Base-by-base conservation (phyloP, 2,113 vertebrate genomes). In the Oplegnathus fasciatus region DNA sequence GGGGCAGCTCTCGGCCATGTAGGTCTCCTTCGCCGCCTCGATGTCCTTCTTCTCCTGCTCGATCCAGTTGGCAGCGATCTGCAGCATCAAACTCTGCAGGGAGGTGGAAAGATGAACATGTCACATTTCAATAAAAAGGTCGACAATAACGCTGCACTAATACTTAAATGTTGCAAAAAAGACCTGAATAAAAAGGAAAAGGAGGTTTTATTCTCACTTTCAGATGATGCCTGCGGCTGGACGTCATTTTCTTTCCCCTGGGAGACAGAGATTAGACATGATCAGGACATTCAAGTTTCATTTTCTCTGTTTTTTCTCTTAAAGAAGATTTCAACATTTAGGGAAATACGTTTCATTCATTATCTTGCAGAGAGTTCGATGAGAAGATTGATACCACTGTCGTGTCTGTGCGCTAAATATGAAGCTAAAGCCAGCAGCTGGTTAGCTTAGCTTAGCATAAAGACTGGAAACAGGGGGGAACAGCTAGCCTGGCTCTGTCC, bases 21-120 rank as follows among this genome's bases (percentile, higher is more conserved):
- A 97, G 61, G 90, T 86, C 75, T 96, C 94, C 86, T 98, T 99
- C 74, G 97, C 95, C 0, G 62, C 82, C 50, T 91, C 92, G 0
- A 91, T 84, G 46, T 97, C 96, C 75, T 91, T 80, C 57, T 64
- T 75, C 58, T 99, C 98, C 79, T 95, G 96, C 86, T 97, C 97
- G 67, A 97, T 90, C 93, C 97, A 95, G 0, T 26, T 66, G 78
- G 78, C 96, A 8, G 97, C 98, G 0, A 98, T 96, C 94, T 97
- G 96, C 46, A 99, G 97, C 93, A 99, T 96, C 92, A 98, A 85
- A 85, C 98, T 99, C 98, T 99, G 93, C 30, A 66, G 54, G 48
- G n/a, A 24, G 17, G 24, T 0, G 1, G 6, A 69, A n/a, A 46
- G 2, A 54, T 2, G 10, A 26, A 2, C 13, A 2, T 2, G 28